Conservation (phyloP, 2,888 invertebrate species). For the Sipunculus nudus region DNA sequence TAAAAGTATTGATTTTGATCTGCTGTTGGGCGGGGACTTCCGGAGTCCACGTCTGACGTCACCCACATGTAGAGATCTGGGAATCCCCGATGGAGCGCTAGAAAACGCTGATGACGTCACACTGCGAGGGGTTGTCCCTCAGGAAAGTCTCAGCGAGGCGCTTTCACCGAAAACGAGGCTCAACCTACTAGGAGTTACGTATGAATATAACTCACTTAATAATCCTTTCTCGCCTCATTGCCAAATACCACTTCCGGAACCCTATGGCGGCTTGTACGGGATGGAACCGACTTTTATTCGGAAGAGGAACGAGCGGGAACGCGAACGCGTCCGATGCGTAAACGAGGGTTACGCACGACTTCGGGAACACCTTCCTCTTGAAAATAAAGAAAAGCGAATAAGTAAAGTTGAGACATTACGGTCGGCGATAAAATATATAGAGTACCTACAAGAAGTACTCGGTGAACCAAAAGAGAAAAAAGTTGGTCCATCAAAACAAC, state of each 20-base stretch:
- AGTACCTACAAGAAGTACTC: constrained; percentile 48
- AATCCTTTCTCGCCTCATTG: constrained; percentile 58
- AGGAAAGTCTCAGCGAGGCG: background rate
- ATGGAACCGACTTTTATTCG: constrained; percentile 58
- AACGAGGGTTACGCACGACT: constrained; percentile 62
- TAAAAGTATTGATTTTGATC: no score
- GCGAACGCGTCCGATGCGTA: constrained; percentile 63
- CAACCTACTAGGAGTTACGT: constrained; percentile 12
- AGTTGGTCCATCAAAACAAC: no score
- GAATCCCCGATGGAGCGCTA: constrained; percentile 50
- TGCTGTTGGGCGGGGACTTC: no score
- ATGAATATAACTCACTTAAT: constrained; percentile 26
- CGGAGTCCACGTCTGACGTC: constrained; percentile 45
- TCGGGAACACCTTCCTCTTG: constrained; percentile 55
- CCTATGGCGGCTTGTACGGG: constrained; percentile 42
- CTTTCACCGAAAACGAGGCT: constrained; percentile 10
- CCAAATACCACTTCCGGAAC: constrained; percentile 58
- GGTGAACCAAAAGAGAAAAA: constrained; percentile 9
- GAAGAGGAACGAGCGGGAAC: constrained; percentile 62
- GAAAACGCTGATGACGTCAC: constrained; percentile 32
- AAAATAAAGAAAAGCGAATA: constrained; percentile 61
- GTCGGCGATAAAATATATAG: constrained; percentile 63
- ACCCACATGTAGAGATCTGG: constrained; percentile 57
- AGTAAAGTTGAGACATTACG: constrained; percentile 65
- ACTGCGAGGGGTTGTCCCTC: background rate